phyloP scores from a whole-genome alignment of 2,797 vertebrate genomes.

The Mus minutoides region DNA sequence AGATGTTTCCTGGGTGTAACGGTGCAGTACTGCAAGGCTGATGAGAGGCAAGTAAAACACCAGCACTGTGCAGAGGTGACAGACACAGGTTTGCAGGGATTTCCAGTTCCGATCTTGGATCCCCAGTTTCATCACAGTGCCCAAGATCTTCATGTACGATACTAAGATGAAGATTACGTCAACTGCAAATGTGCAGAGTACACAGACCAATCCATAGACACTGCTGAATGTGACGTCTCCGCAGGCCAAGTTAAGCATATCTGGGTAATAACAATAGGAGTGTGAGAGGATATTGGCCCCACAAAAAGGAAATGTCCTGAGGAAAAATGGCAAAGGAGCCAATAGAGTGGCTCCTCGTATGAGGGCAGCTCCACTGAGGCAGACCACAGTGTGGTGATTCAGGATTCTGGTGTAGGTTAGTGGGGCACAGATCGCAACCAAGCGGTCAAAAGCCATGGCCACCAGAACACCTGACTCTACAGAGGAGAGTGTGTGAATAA shows the following conservation, averaged over 20 bases:
- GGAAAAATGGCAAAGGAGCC: constrained; percentile 68
- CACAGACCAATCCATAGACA: constrained; percentile 60
- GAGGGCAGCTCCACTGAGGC: constrained; percentile 59
- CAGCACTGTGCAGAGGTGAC: constrained; percentile 69
- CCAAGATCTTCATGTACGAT: constrained; percentile 75
- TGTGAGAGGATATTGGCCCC: constrained; percentile 65
- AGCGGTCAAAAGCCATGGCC: constrained; percentile 73
- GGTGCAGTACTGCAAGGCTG: constrained; percentile 62
- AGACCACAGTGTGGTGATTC: neutral
- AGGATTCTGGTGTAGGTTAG: constrained; percentile 66
- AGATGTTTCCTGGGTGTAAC: constrained; percentile 37
- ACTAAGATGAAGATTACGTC: constrained; percentile 64
- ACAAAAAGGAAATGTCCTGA: constrained; percentile 70
- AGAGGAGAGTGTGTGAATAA: constrained; percentile 63
- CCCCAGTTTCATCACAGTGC: constrained; percentile 57
- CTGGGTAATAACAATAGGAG: constrained; percentile 73
- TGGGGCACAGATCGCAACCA: constrained; percentile 70
- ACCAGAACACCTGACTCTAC: constrained; percentile 72
- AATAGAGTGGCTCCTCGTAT: constrained; percentile 43
- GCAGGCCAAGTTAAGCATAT: constrained; percentile 74
- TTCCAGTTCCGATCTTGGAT: constrained; percentile 58
- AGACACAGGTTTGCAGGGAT: constrained; percentile 73
- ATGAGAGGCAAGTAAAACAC: constrained; percentile 75
- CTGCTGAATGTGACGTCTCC: constrained; percentile 68
- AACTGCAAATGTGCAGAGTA: constrained; percentile 68